Conservation (phyloP, 2,888 invertebrate genomes). For the Chesias legatella region DNA sequence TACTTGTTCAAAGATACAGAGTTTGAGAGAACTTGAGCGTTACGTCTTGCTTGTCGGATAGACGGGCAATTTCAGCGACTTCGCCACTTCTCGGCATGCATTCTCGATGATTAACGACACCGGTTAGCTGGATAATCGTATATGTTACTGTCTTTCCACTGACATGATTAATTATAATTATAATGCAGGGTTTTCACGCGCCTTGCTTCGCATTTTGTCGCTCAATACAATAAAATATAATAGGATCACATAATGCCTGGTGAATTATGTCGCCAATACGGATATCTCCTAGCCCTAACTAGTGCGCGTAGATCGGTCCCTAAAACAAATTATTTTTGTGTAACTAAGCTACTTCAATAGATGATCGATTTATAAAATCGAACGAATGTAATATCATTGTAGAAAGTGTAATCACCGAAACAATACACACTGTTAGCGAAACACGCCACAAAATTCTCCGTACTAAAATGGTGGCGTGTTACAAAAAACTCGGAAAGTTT, state of each 20-base stretch:
- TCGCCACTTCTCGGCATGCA: constrained; percentile 35
- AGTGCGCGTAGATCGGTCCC: too few relatives aligned
- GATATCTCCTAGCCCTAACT: too few relatives aligned
- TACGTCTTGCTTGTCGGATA: constrained; percentile 33
- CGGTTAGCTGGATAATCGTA: constrained; percentile 2
- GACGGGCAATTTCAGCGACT: constrained; percentile 40
- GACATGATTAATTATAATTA: constrained; percentile 1
- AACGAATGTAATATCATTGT: too few relatives aligned
- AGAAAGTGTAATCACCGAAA: too few relatives aligned
- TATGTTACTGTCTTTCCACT: not conserved
- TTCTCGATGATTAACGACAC: constrained; percentile 34
- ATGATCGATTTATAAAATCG: too few relatives aligned
- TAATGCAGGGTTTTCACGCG: not conserved
- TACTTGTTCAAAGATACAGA: constrained; percentile 37
- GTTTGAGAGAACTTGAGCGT: constrained; percentile 29
- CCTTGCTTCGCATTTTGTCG: too few relatives aligned
- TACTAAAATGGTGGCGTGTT: constrained; percentile 15
- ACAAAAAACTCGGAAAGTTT: constrained; percentile 21
- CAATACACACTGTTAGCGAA: too few relatives aligned
- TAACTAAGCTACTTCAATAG: too few relatives aligned
- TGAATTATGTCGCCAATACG: too few relatives aligned
- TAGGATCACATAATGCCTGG: too few relatives aligned
- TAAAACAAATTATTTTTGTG: too few relatives aligned
- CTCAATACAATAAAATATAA: too few relatives aligned
- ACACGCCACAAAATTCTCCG: not conserved